phyloP scores from a whole-genome alignment of 2,797 vertebrate species.

The Phoxinus dragarum region DNA sequence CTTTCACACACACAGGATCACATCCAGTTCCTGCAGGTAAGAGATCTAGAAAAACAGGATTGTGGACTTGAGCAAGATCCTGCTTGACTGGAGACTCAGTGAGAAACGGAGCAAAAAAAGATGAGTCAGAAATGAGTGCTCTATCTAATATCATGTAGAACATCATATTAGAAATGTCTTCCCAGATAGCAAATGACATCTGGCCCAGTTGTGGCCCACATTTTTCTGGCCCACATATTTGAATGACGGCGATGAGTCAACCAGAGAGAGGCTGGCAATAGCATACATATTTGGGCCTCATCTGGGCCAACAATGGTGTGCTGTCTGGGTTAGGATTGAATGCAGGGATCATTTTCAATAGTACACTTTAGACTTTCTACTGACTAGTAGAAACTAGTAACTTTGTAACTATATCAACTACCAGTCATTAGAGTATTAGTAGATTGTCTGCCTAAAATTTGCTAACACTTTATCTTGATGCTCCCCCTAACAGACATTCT shows the following conservation, averaged over 20 bases:
- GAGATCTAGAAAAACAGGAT: not conserved
- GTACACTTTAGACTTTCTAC: not conserved
- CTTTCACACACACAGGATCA: not conserved
- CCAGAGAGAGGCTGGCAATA: too few relatives aligned
- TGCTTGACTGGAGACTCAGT: not conserved
- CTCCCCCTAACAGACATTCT: not conserved
- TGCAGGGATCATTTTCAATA: not conserved
- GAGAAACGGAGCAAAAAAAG: not conserved
- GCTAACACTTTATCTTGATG: not conserved
- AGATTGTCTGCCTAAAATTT: not conserved
- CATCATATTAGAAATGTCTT: not conserved
- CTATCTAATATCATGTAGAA: not conserved
- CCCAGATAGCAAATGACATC: too few relatives aligned
- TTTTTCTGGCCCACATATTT: too few relatives aligned
- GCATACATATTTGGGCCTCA: too few relatives aligned
- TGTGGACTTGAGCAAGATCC: not conserved
- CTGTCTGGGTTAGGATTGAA: too few relatives aligned
- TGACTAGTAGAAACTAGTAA: not conserved
- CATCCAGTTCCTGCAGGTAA: not conserved
- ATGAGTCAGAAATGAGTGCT: not conserved
- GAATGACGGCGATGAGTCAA: too few relatives aligned
- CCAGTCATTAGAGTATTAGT: too few relatives aligned
- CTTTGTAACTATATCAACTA: not conserved
- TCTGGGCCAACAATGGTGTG: too few relatives aligned
- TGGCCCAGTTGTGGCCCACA: too few relatives aligned